Conservation (phyloP, 2,888 invertebrate genomes). For the Tillus elongatus region DNA sequence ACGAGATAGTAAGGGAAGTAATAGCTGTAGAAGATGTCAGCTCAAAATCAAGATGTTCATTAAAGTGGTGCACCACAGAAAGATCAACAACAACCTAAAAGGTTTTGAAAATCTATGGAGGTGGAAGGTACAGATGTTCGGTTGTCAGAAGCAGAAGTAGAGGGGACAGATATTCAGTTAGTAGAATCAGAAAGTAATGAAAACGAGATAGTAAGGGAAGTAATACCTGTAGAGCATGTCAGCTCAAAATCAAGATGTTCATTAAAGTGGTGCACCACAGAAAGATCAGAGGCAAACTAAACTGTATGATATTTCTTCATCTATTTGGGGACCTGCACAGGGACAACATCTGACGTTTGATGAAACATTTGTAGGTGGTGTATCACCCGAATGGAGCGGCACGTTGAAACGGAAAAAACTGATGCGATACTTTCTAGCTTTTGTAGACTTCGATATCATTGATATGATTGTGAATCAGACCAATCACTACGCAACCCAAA, state of each 20-base stretch:
- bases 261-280: too few species aligned
- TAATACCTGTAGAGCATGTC: constrained; percentile 3
- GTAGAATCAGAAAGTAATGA: not conserved
- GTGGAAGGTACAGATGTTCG: too few species aligned
- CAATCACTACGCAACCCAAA: constrained; percentile 15
- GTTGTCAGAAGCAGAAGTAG: too few species aligned
- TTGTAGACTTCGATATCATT: constrained; percentile 8
- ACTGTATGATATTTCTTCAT: constrained; percentile 14
- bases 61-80: too few species aligned
- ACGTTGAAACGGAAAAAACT: not conserved
- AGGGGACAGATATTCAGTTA: not conserved
- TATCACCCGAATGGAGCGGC: constrained; percentile 9
- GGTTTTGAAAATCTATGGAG: too few species aligned
- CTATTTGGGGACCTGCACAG: constrained; percentile 15
- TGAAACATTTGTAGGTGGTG: constrained; percentile 15
- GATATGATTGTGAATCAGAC: constrained; percentile 10
- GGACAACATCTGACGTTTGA: constrained; percentile 18
- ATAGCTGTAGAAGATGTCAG: constrained; percentile 5
- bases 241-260: constrained; percentile 10
- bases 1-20: constrained; percentile 1
- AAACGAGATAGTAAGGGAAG: constrained; percentile 3
- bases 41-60: constrained; percentile 10
- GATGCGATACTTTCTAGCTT: constrained; percentile 5
- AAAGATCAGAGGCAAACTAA: too few species aligned
- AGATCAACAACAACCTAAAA: too few species aligned